These are phyloP conservation scores for Salvelinus namaycush DNA, from an alignment of 2,113 vertebrate genomes.

Conservation along the genomic window DNA sequence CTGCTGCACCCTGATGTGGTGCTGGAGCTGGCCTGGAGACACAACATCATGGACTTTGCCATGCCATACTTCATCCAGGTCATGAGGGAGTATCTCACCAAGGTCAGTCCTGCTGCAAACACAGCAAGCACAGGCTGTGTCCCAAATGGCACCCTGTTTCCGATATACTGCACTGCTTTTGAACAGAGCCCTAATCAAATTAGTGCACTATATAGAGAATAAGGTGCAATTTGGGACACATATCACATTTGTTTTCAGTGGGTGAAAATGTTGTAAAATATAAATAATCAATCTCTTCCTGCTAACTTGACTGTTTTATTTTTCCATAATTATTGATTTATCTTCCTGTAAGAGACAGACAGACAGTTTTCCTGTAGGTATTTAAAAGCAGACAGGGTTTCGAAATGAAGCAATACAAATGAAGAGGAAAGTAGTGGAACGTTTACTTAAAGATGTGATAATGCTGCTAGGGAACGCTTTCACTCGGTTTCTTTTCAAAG, in stretches of 20 bases:
- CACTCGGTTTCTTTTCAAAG: neutral
- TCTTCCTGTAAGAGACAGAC: conserved; percentile 10
- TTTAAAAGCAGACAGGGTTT: neutral
- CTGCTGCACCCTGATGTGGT: conserved; percentile 87
- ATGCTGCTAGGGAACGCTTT: neutral
- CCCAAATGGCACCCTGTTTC: no score
- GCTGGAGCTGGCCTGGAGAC: conserved; percentile 88
- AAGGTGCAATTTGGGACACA: no score
- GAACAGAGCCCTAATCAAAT: no score
- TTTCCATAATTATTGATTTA: conserved; percentile 4
- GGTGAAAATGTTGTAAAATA: neutral
- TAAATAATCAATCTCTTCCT: neutral
- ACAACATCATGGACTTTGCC: conserved; percentile 85
- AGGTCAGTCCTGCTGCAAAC: conserved; percentile 70
- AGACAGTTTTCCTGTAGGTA: conserved; percentile 2
- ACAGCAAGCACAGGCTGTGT: neutral
- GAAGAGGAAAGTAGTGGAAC: no score
- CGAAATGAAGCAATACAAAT: neutral
- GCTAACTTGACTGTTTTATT: conserved; percentile 3
- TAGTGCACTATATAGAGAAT: no score
- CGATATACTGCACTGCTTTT: no score
- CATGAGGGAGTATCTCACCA: conserved; percentile 87
- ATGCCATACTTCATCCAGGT: conserved; percentile 93
- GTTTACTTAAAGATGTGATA: neutral
- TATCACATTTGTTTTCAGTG: no score